Evolutionary conservation across 2,797 vertebrate species (phyloP).

Genomic region (Danio kyathit): DNA sequence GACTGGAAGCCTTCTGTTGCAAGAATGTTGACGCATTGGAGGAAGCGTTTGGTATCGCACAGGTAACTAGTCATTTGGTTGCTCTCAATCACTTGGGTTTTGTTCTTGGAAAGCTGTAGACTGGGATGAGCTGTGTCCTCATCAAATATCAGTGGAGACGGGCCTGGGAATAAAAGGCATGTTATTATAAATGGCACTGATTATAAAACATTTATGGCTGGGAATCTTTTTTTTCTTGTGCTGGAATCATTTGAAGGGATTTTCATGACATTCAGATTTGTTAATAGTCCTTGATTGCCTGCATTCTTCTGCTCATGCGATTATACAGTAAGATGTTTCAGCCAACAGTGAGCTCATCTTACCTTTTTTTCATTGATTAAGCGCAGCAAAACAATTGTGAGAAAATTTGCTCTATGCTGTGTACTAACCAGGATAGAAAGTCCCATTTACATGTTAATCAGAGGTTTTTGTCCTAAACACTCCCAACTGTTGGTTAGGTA

Average conservation of each 20-base stretch:
- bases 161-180: slow-evolving; percentile 72
- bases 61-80: slow-evolving; percentile 54
- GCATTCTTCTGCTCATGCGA: neutral
- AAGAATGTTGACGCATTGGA: slow-evolving; percentile 86
- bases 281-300: neutral
- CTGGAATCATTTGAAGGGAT: neutral
- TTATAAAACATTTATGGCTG: neutral
- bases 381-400: neutral
- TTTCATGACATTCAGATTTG: neutral
- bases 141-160: slow-evolving; percentile 81
- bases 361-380: neutral
- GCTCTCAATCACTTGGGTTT: slow-evolving; percentile 79
- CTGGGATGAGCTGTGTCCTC: slow-evolving; percentile 84
- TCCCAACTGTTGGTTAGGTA: no score
- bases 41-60: slow-evolving; percentile 76
- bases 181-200: neutral
- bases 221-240: no score
- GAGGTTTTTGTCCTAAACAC: neutral
- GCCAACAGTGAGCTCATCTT: no score
- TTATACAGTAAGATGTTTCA: neutral
- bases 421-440: no score
- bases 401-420: no score
- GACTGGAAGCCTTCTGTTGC: slow-evolving; percentile 75
- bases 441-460: neutral
- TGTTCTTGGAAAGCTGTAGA: slow-evolving; percentile 81